Evolutionary conservation across 1,140 invertebrate genomes (phyloP).

Genomic region (Oedothorax gibbosus): DNA sequence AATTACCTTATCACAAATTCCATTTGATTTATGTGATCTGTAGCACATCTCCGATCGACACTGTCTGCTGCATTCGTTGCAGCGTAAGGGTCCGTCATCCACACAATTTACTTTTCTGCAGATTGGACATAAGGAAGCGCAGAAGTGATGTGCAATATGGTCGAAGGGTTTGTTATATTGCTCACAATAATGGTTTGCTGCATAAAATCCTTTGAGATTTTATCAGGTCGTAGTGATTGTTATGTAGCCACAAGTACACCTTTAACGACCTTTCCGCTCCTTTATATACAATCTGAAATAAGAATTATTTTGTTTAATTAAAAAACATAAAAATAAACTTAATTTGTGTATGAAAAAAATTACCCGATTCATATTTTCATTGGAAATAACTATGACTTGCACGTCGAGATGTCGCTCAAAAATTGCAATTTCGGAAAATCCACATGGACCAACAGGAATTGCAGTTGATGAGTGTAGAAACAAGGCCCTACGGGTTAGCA

Average conservation of each 20-base stretch:
- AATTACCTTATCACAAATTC: neutral
- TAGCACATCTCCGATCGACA: neutral
- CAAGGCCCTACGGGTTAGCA: no score
- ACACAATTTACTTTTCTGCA: neutral
- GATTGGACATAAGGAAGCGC: neutral
- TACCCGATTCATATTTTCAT: no score
- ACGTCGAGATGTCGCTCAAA: no score
- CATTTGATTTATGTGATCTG: neutral
- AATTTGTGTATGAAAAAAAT: no score
- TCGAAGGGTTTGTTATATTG: neutral
- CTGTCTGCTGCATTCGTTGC: neutral
- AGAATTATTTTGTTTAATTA: no score
- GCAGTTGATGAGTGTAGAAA: no score
- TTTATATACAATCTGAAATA: no score
- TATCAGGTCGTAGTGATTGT: neutral
- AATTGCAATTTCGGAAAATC: no score
- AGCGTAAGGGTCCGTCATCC: neutral
- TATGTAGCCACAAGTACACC: neutral
- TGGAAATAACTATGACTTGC: no score
- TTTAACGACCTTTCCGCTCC: no score
- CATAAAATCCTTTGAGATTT: conserved; percentile 10
- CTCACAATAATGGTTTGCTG: neutral
- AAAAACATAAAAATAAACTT: no score
- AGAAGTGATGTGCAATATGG: conserved; percentile 1
- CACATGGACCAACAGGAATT: no score